Evolutionary conservation across 2,797 vertebrate genomes (phyloP).

Genomic region (Coregonus ussuriensis): DNA sequence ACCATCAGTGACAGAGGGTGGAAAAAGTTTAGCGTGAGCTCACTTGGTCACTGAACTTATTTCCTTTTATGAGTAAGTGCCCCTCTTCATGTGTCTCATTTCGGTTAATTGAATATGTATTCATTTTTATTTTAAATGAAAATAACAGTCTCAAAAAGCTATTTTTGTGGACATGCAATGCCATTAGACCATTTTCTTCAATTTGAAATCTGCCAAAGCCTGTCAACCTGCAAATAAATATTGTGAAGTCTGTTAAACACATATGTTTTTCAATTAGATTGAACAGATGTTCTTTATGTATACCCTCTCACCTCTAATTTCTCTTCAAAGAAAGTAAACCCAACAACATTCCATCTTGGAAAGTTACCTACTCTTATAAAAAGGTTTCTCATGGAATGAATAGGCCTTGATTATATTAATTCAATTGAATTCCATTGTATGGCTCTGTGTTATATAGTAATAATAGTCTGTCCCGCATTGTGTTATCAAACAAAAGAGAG

Average conservation of each 20-base stretch:
- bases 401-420: constrained; percentile 54
- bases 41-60: too few relatives aligned
- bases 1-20: too few relatives aligned
- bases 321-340: not conserved
- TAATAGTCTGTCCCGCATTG: constrained; percentile 60
- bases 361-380: constrained; percentile 28
- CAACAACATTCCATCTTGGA: constrained; percentile 6
- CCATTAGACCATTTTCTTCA: not conserved
- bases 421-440: constrained; percentile 54
- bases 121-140: too few relatives aligned
- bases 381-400: constrained; percentile 21
- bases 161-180: not conserved
- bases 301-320: not conserved
- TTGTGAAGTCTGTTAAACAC: not conserved
- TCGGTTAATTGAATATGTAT: too few relatives aligned
- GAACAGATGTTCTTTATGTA: not conserved
- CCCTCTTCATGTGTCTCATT: too few relatives aligned
- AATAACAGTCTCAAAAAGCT: too few relatives aligned
- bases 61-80: too few relatives aligned
- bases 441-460: constrained; percentile 56
- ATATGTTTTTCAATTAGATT: not conserved
- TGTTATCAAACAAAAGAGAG: constrained; percentile 53
- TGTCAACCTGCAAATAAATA: not conserved
- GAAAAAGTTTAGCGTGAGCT: not conserved
- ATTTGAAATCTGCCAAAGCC: not conserved